A percentile compares a stretch with the other conserved stretches of the same genome.
These are phyloP conservation scores for Drosophila anomalata DNA, from an alignment of 2,888 invertebrate genomes.

Conservation along the genomic window DNA sequence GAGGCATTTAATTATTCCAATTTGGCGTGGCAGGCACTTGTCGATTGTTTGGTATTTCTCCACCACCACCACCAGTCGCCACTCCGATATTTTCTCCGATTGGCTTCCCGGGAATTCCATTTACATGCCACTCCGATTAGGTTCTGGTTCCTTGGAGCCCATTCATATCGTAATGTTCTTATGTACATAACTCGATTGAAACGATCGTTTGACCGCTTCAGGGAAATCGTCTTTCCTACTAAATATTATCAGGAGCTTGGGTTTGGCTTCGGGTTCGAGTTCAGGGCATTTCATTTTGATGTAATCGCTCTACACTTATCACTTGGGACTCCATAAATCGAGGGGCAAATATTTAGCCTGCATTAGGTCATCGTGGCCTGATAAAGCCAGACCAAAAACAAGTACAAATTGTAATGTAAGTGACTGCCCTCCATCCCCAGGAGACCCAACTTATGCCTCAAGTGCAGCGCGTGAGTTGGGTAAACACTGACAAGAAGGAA, in stretches of 20 bases:
- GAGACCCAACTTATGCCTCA: slow-evolving; percentile 27
- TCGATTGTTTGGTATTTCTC: slow-evolving; percentile 41
- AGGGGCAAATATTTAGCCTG: slow-evolving; percentile 64
- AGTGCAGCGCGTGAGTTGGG: slow-evolving; percentile 37
- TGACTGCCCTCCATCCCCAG: neutral
- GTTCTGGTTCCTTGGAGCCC: slow-evolving; percentile 15
- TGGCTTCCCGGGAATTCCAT: slow-evolving; percentile 30
- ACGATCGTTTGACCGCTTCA: slow-evolving; percentile 16
- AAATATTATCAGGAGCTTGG: slow-evolving; percentile 37
- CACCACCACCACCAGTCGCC: neutral
- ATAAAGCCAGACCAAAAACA: slow-evolving; percentile 33
- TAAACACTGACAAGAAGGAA: slow-evolving; percentile 33
- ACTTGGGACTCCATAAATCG: slow-evolving; percentile 48
- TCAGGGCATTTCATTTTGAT: slow-evolving; percentile 55
- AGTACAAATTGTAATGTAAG: slow-evolving; percentile 13
- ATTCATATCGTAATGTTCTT: slow-evolving; percentile 34
- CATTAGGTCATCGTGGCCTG: slow-evolving; percentile 70
- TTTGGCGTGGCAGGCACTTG: slow-evolving; percentile 73
- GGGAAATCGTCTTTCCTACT: slow-evolving; percentile 38
- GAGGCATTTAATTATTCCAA: slow-evolving; percentile 75
- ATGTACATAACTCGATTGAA: slow-evolving; percentile 25
- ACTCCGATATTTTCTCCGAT: neutral
- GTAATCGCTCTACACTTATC: slow-evolving; percentile 34
- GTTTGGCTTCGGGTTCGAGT: slow-evolving; percentile 33
- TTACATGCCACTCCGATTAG: slow-evolving; percentile 15